phyloP scores from a whole-genome alignment of 2,888 invertebrate species.

The Chloroclystis v-ata region DNA sequence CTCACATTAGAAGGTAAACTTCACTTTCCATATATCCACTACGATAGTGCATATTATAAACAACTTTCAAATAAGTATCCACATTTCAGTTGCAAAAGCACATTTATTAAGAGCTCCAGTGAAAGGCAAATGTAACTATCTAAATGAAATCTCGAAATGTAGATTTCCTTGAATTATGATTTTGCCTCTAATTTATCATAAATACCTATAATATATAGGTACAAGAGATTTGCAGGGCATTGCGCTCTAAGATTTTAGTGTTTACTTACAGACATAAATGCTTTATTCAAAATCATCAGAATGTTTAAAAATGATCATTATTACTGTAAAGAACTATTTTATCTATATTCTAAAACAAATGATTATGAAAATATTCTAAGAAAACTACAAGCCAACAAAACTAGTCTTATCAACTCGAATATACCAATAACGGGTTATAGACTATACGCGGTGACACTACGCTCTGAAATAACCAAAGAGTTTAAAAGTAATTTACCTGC shows the following conservation, averaged over 20 bases:
- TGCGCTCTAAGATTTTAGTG: too few species aligned
- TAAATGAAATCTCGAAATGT: slow-evolving; percentile 25
- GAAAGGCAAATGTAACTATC: slow-evolving; percentile 23
- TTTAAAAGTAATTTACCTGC: slow-evolving; percentile 7
- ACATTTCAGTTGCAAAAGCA: slow-evolving; percentile 13
- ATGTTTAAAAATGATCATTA: too few species aligned
- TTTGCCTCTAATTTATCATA: slow-evolving; percentile 23
- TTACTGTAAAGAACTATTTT: too few species aligned
- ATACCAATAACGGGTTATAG: too few species aligned
- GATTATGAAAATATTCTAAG: too few species aligned
- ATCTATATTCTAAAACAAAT: too few species aligned
- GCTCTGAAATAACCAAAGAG: not conserved
- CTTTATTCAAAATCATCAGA: too few species aligned
- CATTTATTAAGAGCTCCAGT: slow-evolving; percentile 21
- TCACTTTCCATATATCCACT: slow-evolving; percentile 4
- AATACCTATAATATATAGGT: slow-evolving; percentile 19
- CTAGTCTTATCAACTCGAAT: too few species aligned
- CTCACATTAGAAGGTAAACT: not conserved
- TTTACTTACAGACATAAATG: too few species aligned
- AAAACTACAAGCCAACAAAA: too few species aligned
- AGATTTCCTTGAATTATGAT: slow-evolving; percentile 30
- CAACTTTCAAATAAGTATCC: slow-evolving; percentile 10
- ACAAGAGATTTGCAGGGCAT: too few species aligned
- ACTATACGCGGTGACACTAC: too few species aligned
- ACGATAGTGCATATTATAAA: slow-evolving; percentile 1